phyloP scores from a whole-genome alignment of 2,113 vertebrate genomes.

The Tachysurus fulvidraco region DNA sequence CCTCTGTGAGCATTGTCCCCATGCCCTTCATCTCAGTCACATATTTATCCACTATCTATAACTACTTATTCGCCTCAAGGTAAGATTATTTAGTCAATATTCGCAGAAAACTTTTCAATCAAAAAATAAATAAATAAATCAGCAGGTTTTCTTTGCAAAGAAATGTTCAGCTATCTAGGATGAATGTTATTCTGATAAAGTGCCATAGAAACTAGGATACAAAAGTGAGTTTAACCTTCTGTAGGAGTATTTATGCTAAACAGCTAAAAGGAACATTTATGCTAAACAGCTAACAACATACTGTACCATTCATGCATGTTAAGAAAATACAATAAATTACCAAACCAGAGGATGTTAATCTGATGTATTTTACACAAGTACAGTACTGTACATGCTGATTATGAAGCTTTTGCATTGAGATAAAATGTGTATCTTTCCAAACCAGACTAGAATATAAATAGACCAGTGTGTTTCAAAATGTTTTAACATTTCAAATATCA shows the following conservation, averaged over 20 bases:
- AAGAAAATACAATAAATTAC: neutral
- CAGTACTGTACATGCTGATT: neutral
- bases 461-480: neutral
- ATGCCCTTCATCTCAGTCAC: neutral
- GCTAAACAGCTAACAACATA: neutral
- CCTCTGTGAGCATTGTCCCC: too few species aligned
- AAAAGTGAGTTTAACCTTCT: neutral
- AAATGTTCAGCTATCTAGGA: neutral
- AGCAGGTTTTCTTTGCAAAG: neutral
- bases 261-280: neutral
- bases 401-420: neutral
- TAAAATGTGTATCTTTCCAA: neutral
- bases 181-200: neutral
- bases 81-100: neutral
- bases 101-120: neutral
- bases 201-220: neutral
- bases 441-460: neutral
- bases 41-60: neutral
- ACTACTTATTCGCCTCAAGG: neutral
- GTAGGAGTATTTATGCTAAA: neutral
- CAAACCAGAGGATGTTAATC: neutral
- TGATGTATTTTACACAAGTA: neutral
- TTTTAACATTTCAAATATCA: neutral
- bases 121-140: neutral
- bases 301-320: neutral